A percentile compares a stretch with the other conserved stretches of the same genome.
These are phyloP conservation scores for Steatocranus sp. DNA, from an alignment of 2,797 vertebrate genomes.

Conservation along the genomic window DNA sequence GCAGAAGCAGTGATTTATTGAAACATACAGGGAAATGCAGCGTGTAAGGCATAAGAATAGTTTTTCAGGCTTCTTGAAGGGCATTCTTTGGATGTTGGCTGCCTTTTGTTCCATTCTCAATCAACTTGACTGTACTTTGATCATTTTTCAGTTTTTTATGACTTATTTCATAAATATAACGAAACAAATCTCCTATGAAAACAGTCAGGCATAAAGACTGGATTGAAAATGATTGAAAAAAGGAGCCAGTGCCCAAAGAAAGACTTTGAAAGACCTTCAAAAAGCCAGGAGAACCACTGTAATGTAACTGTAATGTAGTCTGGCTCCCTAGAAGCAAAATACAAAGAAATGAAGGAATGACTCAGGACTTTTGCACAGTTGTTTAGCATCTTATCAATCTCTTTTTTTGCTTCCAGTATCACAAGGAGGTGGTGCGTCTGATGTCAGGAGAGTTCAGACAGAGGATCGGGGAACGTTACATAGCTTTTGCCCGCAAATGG, in stretches of 20 bases:
- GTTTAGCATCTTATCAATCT: not conserved
- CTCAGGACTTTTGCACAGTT: not conserved
- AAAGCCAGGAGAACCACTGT: not conserved
- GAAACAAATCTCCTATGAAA: not conserved
- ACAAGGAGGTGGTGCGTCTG: slow-evolving; percentile 97
- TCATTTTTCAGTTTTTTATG: not conserved
- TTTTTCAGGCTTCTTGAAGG: not conserved
- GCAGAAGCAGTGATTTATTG: not conserved
- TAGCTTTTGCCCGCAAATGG: slow-evolving; percentile 95
- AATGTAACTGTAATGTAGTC: not conserved
- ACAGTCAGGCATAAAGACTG: not conserved
- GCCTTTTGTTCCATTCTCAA: not conserved
- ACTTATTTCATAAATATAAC: not conserved
- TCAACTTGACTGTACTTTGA: not conserved
- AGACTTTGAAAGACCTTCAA: not conserved
- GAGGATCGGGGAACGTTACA: slow-evolving; percentile 96
- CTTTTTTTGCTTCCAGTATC: slow-evolving; percentile 78
- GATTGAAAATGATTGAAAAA: not conserved
- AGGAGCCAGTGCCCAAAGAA: not conserved
- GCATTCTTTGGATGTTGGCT: not conserved
- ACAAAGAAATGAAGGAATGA: not conserved
- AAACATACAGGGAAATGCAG: not conserved
- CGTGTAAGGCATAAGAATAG: not conserved
- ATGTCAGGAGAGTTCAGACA: slow-evolving; percentile 98
- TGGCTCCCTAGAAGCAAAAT: not conserved